Conservation (phyloP, 2,888 invertebrate species). For the Athripsodes cinereus region DNA sequence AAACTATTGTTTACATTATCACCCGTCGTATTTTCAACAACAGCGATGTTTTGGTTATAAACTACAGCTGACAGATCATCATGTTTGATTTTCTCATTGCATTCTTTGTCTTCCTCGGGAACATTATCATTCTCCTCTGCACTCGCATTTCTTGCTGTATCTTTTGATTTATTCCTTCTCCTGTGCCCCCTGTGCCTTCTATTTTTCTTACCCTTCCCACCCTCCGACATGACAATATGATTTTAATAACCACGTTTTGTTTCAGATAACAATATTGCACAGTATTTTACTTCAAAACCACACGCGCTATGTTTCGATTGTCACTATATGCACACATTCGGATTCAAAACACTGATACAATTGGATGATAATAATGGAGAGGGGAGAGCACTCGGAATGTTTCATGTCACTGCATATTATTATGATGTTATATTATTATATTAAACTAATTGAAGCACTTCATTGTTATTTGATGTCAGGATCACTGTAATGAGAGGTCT, state of each 20-base stretch:
- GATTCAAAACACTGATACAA: background rate
- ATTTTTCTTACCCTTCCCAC: constrained; percentile 14
- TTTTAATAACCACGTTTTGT: constrained; percentile 1
- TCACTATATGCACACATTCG: background rate
- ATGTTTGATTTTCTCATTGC: background rate
- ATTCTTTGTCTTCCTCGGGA: background rate
- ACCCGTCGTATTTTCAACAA: background rate
- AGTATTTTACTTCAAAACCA: no score
- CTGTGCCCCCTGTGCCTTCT: constrained; percentile 19
- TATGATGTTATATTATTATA: no score
- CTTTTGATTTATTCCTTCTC: constrained; percentile 22
- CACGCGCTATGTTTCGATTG: no score
- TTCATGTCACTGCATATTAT: no score
- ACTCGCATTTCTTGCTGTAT: constrained; percentile 7
- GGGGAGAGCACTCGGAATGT: background rate
- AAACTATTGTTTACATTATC: background rate
- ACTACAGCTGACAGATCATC: background rate
- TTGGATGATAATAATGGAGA: background rate
- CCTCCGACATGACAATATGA: constrained; percentile 17
- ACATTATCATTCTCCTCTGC: background rate
- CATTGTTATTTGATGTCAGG: background rate
- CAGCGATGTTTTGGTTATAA: background rate
- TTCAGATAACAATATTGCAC: no score
- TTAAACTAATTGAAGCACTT: no score
- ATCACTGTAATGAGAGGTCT: background rate